These are phyloP conservation scores for Labeo rohita DNA, from an alignment of 2,113 vertebrate species.

Conservation along the genomic window DNA sequence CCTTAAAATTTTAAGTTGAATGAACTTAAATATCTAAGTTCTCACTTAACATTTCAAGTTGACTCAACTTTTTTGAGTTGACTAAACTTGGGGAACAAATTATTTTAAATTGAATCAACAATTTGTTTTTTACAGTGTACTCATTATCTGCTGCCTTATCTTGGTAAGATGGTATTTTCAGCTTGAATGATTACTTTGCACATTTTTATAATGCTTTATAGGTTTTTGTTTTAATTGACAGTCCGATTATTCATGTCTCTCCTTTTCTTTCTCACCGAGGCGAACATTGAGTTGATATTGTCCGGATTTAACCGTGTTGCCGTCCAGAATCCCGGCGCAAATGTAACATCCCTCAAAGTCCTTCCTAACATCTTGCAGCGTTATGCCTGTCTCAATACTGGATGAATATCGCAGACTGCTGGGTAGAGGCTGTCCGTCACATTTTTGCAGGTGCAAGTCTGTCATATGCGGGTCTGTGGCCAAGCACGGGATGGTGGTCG, in stretches of 20 bases:
- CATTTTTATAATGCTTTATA: not conserved
- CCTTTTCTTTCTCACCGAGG: conserved; percentile 64
- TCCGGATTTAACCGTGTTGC: conserved; percentile 60
- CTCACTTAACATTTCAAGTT: too few relatives aligned
- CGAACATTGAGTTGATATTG: conserved; percentile 70
- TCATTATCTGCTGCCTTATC: not conserved
- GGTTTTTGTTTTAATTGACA: not conserved
- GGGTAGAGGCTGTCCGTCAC: conserved; percentile 73
- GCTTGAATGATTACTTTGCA: not conserved
- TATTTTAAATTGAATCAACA: too few relatives aligned
- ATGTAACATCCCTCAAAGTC: conserved; percentile 84
- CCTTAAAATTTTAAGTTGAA: too few relatives aligned
- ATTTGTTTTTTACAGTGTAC: too few relatives aligned
- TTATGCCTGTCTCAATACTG: conserved; percentile 83
- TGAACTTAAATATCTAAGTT: too few relatives aligned
- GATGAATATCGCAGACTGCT: conserved; percentile 74
- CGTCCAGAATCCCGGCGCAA: conserved; percentile 78
- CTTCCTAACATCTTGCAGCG: conserved; percentile 77
- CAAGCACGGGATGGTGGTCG: conserved; percentile 82
- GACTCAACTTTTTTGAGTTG: too few relatives aligned
- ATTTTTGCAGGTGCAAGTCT: conserved; percentile 80
- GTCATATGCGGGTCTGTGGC: conserved; percentile 86
- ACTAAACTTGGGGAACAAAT: too few relatives aligned
- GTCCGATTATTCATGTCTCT: not conserved
- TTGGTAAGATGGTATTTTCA: not conserved